phyloP scores from a whole-genome alignment of 1,140 invertebrate species.

The Drosophila burlai region DNA sequence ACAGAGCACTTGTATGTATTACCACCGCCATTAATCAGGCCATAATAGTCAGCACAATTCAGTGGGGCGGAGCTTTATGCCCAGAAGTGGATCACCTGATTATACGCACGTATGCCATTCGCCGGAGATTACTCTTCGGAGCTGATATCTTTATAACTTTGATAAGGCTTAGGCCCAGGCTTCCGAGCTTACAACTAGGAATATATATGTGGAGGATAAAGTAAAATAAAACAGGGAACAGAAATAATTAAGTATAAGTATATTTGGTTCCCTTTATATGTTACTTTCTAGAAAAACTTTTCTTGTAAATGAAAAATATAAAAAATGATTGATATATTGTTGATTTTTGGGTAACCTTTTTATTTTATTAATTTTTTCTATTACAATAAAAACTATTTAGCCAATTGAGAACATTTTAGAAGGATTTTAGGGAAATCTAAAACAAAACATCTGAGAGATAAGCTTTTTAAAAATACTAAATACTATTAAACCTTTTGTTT shows the following conservation, averaged over 20 bases:
- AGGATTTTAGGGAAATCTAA: too few relatives aligned
- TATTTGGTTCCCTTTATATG: too few relatives aligned
- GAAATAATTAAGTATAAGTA: too few relatives aligned
- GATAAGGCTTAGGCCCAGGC: neutral
- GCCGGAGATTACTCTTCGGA: slow-evolving; percentile 3
- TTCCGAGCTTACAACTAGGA: neutral
- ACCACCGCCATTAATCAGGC: neutral
- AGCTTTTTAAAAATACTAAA: too few relatives aligned
- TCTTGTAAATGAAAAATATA: neutral
- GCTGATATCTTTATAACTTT: slow-evolving; percentile 1
- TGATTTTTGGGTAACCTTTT: too few relatives aligned
- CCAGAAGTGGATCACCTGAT: slow-evolving; percentile 12
- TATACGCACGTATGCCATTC: slow-evolving; percentile 33
- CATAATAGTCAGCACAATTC: neutral
- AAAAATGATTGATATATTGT: too few relatives aligned
- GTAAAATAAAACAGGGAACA: neutral
- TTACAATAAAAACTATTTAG: too few relatives aligned
- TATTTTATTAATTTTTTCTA: too few relatives aligned
- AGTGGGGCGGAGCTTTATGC: slow-evolving; percentile 12
- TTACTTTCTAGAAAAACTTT: neutral
- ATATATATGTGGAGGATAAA: neutral
- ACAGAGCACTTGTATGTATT: neutral
- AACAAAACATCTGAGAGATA: too few relatives aligned
- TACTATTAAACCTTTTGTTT: too few relatives aligned
- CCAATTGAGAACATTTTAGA: too few relatives aligned